Base-by-base conservation (phyloP, 2,888 invertebrate species). In the Pyralis farinalis region DNA sequence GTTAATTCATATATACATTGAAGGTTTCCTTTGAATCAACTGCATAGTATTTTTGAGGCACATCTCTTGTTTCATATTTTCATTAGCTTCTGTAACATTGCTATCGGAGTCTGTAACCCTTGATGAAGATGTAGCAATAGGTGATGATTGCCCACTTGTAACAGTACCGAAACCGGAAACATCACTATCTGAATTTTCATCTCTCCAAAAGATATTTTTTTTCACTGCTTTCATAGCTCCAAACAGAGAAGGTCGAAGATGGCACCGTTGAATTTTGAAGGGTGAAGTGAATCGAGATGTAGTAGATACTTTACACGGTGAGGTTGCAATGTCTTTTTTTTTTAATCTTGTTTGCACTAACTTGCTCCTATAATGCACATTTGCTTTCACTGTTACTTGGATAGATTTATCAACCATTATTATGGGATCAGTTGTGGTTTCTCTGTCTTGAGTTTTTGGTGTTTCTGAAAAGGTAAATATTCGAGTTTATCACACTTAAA, bases 151-250 rank as follows among this genome's bases (percentile, higher is more conserved):
- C 29, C 29, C 35, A 34, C 33, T 28, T 37, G 37, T 37, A 6
- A 9, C 20, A 16, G 11, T 31, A 31, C 29, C 27, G 11, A 35
- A 31, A 31, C 29, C 2, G 10, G 35, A 40, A 8, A 40, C 10
- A 42, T 46, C 38, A 44, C 46, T 49, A 16, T 49, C 44, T 11
- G 44, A 47, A 44, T 42, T 40, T 44, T 37, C 30, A 34, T 42
- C 41, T 34, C 34, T 37, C 16, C 32, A 28, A 42, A 45, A 41
- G 8, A 22, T 32, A 32, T 29, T 38, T 12, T 22, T 38, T 27
- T 38, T 38, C 27, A 12, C 32, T 20, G 32, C 12, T 12, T 39
- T 39, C 27, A 27, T 27, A 33, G n/a, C 25, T 12, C 37, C 37
- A 37, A 21, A 32, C 9, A 8, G 8, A 32, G 37, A 32, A 12